Evolutionary conservation across 2,113 vertebrate species (phyloP), one percentile per base, ranked within the genome.

Genomic region (Hemiprocne comata): DNA sequence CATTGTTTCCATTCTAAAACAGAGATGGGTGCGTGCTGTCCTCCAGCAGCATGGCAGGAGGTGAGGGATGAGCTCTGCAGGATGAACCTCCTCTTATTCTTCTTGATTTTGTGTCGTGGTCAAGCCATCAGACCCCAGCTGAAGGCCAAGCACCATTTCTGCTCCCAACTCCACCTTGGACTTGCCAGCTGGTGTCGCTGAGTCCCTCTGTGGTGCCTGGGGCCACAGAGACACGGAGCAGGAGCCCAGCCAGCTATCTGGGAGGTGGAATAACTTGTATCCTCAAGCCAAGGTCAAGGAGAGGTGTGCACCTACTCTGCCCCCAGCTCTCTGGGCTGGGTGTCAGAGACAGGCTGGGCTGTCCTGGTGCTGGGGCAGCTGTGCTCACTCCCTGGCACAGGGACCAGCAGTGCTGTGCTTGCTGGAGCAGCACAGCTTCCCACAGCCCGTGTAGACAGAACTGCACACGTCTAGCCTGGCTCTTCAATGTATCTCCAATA

Each of bases 341-440:
- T 66, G n/a, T 76, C 0, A 0, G 42, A 86, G 67, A n/a, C 33
- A 0, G 6, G 54, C 34, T 58, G 50, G 58, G 53, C n/a, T 71
- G 48, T 75, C 48, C n/a, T 7, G 2, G 38, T 5, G 2, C 26
- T 8, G 38, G 34, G 34, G 9, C 8, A 26, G 44, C 60, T 0
- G 0, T 33, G 75, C 69, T 87, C 5, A 3, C 18, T 81, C 36
- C 53, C 25, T 3, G 13, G 7, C 1, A 1, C 2, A 2, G 2
- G 11, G 13, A 62, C 38, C n/a, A 4, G 0, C n/a, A n/a, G n/a
- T n/a, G 2, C 17, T 7, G 3, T 29, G 1, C 42, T 46, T 50
- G 58, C 58, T 1, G 0, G 44, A 36, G 77, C 54, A 89, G 54
- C 60, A 44, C 34, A 20, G 16, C 18, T 46, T 76, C 31, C n/a